phyloP scores from a whole-genome alignment of 2,888 invertebrate genomes.

The Cheilosia urbana region DNA sequence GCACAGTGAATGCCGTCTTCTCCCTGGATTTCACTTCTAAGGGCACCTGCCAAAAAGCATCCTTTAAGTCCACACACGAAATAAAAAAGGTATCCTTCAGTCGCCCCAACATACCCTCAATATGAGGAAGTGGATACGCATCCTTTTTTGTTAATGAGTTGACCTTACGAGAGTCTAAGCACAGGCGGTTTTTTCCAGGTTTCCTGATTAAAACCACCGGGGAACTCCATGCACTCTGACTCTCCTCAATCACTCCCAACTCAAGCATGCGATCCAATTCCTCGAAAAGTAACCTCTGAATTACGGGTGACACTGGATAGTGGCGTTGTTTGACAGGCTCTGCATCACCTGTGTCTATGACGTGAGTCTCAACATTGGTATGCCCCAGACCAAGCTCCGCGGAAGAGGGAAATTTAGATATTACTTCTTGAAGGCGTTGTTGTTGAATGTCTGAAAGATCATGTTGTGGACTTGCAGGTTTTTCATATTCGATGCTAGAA shows the following conservation, averaged over 20 bases:
- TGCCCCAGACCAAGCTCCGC: constrained; percentile 24
- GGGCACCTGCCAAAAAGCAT: too few relatives aligned
- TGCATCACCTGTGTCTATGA: constrained; percentile 48
- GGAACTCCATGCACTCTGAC: constrained; percentile 78
- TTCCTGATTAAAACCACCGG: constrained; percentile 73
- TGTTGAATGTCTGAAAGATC: neutral
- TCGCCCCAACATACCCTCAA: too few relatives aligned
- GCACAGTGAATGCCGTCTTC: too few relatives aligned
- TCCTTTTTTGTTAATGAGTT: constrained; percentile 77
- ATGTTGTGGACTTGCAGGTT: neutral
- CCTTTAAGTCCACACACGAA: too few relatives aligned
- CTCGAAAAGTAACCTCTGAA: constrained; percentile 47
- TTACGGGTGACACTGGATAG: too few relatives aligned
- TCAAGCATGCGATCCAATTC: constrained; percentile 24
- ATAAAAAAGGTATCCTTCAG: too few relatives aligned
- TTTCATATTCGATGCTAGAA: constrained; percentile 26
- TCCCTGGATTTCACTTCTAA: too few relatives aligned
- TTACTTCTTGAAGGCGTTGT: neutral
- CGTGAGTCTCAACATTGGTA: constrained; percentile 54
- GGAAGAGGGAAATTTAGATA: neutral
- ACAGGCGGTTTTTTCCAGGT: constrained; percentile 76
- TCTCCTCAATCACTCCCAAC: constrained; percentile 27
- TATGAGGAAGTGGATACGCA: too few relatives aligned
- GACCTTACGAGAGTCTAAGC: constrained; percentile 78
- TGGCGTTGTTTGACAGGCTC: constrained; percentile 42